These are phyloP conservation scores for Cecropterus lyciades DNA, from an alignment of 1,140 invertebrate genomes.

Conservation along the genomic window DNA sequence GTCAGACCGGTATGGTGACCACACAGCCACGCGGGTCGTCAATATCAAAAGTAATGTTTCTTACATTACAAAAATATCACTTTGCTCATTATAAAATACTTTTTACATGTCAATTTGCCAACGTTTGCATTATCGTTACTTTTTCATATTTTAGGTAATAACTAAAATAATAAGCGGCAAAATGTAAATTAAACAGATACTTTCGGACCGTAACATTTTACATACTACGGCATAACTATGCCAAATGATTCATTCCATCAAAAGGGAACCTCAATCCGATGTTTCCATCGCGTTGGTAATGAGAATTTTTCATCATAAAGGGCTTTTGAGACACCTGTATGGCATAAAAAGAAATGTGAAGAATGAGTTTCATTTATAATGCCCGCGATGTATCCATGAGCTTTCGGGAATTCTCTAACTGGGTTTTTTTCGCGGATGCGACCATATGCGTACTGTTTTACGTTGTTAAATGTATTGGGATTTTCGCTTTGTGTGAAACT, in stretches of 20 bases:
- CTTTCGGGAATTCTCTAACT: constrained; percentile 15
- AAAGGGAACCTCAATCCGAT: constrained; percentile 18
- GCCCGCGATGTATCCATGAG: constrained; percentile 12
- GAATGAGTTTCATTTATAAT: constrained; percentile 27
- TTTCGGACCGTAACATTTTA: neutral
- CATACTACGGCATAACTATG: constrained; percentile 6
- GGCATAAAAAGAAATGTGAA: constrained; percentile 29
- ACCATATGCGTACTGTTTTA: constrained; percentile 13
- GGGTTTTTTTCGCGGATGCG: constrained; percentile 1
- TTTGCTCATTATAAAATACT: too few species aligned
- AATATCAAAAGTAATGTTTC: too few species aligned
- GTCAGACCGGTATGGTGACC: too few species aligned
- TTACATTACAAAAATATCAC: too few species aligned
- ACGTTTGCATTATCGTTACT: too few species aligned
- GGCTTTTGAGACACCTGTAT: constrained; percentile 36
- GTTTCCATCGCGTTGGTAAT: constrained; percentile 30
- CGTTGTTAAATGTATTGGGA: constrained; percentile 18
- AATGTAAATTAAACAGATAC: neutral
- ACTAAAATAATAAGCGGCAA: neutral
- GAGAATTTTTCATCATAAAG: constrained; percentile 41
- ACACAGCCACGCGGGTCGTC: too few species aligned
- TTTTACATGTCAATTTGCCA: too few species aligned
- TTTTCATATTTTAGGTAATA: too few species aligned
- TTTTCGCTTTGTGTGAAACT: constrained; percentile 15
- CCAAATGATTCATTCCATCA: constrained; percentile 32